Evolutionary conservation across 2,113 vertebrate species (phyloP).

Genomic region (Lipophrys pholis): DNA sequence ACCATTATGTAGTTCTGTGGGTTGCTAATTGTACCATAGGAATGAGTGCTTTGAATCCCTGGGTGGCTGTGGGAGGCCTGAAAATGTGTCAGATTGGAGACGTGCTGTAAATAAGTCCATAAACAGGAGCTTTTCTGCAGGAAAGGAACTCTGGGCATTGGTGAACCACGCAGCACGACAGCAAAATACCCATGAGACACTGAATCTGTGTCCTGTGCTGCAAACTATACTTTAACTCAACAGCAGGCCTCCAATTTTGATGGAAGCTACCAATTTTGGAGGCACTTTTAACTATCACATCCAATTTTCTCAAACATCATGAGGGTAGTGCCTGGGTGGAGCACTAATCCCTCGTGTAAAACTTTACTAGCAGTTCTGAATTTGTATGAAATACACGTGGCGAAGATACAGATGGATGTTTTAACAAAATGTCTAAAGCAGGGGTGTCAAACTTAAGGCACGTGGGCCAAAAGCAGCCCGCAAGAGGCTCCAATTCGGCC

Average conservation of each 20-base stretch:
- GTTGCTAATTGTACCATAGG: conserved; percentile 71
- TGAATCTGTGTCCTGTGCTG: conserved; percentile 6
- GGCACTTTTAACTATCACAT: conserved; percentile 31
- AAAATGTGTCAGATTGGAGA: conserved; percentile 61
- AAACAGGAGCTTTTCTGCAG: conserved; percentile 41
- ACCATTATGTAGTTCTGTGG: conserved; percentile 69
- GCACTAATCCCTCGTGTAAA: not conserved
- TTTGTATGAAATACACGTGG: not conserved
- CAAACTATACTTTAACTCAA: conserved; percentile 12
- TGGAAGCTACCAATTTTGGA: conserved; percentile 29
- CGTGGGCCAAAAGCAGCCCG: too few relatives aligned
- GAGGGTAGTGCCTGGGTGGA: not conserved
- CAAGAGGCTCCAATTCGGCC: too few relatives aligned
- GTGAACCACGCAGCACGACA: not conserved
- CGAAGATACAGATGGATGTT: not conserved
- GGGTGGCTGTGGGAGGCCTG: conserved; percentile 64
- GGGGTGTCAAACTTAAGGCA: too few relatives aligned
- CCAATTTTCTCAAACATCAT: conserved; percentile 26
- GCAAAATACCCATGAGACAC: conserved; percentile 12
- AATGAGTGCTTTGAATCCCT: conserved; percentile 62
- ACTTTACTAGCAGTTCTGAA: conserved; percentile 2
- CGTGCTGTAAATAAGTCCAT: conserved; percentile 65
- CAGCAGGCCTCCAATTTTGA: conserved; percentile 18
- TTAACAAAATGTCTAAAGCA: not conserved
- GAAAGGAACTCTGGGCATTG: conserved; percentile 2